These are phyloP conservation scores for Castor canadensis DNA, from an alignment of 2,113 vertebrate species.

Conservation along the genomic window DNA sequence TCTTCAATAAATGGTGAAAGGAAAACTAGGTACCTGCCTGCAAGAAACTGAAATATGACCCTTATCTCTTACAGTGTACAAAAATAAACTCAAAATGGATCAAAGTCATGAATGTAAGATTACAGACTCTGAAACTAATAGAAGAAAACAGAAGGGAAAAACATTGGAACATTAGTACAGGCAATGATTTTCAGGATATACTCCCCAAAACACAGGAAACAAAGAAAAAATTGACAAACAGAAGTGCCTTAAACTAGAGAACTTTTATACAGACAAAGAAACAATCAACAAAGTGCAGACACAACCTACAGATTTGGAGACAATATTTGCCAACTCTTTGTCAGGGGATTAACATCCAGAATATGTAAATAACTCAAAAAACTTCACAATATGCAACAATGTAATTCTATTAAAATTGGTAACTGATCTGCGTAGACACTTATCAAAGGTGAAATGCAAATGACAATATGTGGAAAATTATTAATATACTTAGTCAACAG, in stretches of 20 bases:
- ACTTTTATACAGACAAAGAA: not conserved
- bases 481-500: not conserved
- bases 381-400: not conserved
- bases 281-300: not conserved
- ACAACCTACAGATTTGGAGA: not conserved
- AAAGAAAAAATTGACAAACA: not conserved
- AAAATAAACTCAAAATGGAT: too few species aligned
- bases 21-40: too few species aligned
- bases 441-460: not conserved
- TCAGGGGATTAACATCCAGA: not conserved
- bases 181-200: not conserved
- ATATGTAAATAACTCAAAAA: not conserved
- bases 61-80: too few species aligned
- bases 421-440: not conserved
- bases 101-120: too few species aligned
- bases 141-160: too few species aligned
- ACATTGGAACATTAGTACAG: too few species aligned
- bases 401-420: not conserved
- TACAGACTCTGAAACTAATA: too few species aligned
- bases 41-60: too few species aligned
- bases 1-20: too few species aligned
- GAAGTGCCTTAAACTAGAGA: not conserved
- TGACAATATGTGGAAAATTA: not conserved
- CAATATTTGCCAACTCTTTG: not conserved
- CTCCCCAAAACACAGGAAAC: not conserved